Evolutionary conservation across 2,888 invertebrate species (phyloP).

Genomic region (Zonitis immaculata): DNA sequence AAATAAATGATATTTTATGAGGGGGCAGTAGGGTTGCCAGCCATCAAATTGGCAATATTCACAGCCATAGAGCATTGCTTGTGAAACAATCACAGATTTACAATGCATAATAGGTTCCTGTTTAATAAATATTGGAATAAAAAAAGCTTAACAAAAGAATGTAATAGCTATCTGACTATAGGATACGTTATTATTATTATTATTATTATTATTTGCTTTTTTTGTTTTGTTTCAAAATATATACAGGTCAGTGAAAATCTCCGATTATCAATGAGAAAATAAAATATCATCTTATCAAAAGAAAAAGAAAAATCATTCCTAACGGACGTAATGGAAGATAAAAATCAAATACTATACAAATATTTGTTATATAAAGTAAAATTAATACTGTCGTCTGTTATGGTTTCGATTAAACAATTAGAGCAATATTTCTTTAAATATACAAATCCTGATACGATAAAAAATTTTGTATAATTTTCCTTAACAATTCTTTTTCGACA

Average conservation of each 20-base stretch:
- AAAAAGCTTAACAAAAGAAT: slow-evolving; percentile 17
- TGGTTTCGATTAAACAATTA: neutral
- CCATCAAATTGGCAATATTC: slow-evolving; percentile 38
- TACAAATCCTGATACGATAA: neutral
- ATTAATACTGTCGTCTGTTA: neutral
- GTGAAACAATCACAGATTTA: slow-evolving; percentile 22
- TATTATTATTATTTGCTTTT: neutral
- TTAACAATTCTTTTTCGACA: neutral
- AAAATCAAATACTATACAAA: neutral
- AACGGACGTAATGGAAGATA: neutral
- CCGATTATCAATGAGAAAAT: neutral
- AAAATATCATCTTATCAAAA: neutral
- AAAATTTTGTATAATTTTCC: neutral
- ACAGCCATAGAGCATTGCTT: slow-evolving; percentile 39
- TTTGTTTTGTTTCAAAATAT: slow-evolving; percentile 1
- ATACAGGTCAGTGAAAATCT: slow-evolving; percentile 17
- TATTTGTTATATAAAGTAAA: neutral
- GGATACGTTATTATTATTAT: too few relatives aligned
- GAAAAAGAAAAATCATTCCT: too few relatives aligned
- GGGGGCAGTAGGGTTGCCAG: slow-evolving; percentile 24
- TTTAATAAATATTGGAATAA: slow-evolving; percentile 18
- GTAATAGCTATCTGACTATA: slow-evolving; percentile 15
- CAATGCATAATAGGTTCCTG: slow-evolving; percentile 19
- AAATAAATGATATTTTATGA: slow-evolving; percentile 33
- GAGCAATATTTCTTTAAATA: neutral